Evolutionary conservation across 2,888 invertebrate species (phyloP), one percentile per base, ranked within the genome.

Genomic region (Brachyptera risi): DNA sequence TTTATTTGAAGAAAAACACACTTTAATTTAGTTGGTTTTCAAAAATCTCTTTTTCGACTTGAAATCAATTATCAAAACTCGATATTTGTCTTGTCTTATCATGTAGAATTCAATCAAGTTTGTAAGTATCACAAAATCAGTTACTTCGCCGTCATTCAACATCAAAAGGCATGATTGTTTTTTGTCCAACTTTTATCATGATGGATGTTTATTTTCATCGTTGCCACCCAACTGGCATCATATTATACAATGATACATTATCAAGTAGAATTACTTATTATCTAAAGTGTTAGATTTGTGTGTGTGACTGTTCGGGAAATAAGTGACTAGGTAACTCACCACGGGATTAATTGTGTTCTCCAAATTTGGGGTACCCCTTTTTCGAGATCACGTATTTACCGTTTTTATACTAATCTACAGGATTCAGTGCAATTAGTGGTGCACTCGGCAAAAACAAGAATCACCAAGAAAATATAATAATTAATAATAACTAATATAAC

Each of bases 41-140:
- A 11, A 56, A 57, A 24, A 35, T n/a, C 19, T 47, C n/a, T 60
- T 59, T 51, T 40, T 35, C 42, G 51, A 63, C 60, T 59, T 61
- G 63, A 65, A 65, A 65, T 64, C 62, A 65, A 64, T 64, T 65
- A 65, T 65, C 64, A 65, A 65, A 65, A 65, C 61, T 63, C 56
- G 61, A 60, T 63, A 62, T 54, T 51, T 51, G 15, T 5, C 3
- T 63, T 65, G 65, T 64, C 37, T 51, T 51, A 31, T 5, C 3
- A 63, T 65, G 65, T 64, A 65, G 64, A 65, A 65, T 65, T 64
- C 62, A 65, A 65, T 65, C 63, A 64, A 63, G 64, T 65, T 63
- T 64, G 61, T 63, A 54, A 59, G 54, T 64, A 64, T 64, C 64
- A 64, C 64, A 64, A 64, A 65, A 64, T 65, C 65, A 63, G 65